Percentiles rank a stretch among this genome's conserved stretches.
Evolutionary conservation across 2,888 invertebrate species (phyloP).

Genomic region (Drosophila diplacantha): DNA sequence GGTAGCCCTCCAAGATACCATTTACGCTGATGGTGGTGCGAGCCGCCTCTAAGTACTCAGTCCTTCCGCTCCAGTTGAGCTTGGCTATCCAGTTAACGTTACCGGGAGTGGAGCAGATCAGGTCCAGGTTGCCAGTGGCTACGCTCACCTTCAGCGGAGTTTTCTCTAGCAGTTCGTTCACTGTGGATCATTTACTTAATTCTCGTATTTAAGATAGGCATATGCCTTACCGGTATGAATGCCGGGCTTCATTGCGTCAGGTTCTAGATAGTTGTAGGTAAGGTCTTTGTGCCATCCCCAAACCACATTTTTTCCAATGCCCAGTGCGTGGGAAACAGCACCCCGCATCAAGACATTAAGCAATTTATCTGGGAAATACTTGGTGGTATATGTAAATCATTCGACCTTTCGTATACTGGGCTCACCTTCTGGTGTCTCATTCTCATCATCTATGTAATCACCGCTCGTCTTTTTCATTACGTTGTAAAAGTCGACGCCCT

Average conservation of each 20-base stretch:
- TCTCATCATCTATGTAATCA: constrained; percentile 20
- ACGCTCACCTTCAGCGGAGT: constrained; percentile 84
- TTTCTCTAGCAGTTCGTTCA: constrained; percentile 83
- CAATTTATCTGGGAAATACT: constrained; percentile 42
- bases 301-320: constrained; percentile 80
- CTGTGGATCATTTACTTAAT: constrained; percentile 77
- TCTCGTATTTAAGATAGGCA: constrained; percentile 37
- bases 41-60: constrained; percentile 80
- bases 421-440: constrained; percentile 35
- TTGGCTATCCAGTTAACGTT: constrained; percentile 86
- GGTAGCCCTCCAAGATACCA: constrained; percentile 84
- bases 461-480: constrained; percentile 79
- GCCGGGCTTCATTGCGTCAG: constrained; percentile 90
- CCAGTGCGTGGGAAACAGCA: constrained; percentile 82
- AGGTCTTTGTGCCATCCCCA: constrained; percentile 78
- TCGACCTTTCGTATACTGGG: background rate
- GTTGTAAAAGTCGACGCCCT: constrained; percentile 88
- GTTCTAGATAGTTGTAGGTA: background rate
- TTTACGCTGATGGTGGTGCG: constrained; percentile 82
- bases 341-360: constrained; percentile 84
- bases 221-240: constrained; percentile 80
- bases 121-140: constrained; percentile 88
- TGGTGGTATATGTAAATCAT: background rate
- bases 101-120: constrained; percentile 91
- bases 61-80: constrained; percentile 83